phyloP scores from a whole-genome alignment of 2,113 vertebrate genomes.

The Phyllopteryx taeniolatus region DNA sequence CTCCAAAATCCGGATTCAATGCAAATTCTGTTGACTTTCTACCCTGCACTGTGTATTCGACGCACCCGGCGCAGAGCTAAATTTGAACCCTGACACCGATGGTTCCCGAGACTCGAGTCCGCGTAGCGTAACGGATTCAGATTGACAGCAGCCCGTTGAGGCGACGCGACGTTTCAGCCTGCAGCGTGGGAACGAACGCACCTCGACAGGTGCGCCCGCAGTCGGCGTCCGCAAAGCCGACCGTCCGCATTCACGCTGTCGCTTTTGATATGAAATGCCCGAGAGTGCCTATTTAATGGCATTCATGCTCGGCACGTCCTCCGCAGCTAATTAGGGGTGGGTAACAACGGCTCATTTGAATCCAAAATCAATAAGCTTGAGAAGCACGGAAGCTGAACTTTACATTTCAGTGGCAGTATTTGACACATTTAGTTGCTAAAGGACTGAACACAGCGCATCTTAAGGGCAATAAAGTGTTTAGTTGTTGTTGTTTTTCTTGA shows the following conservation, averaged over 20 bases:
- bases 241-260: background rate
- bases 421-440: background rate
- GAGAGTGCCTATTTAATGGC: background rate
- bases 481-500: background rate
- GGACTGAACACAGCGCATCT: background rate
- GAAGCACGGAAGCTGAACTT: no score
- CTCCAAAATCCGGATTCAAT: no score
- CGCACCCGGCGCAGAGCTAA: background rate
- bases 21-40: no score
- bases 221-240: constrained; percentile 17
- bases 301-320: background rate
- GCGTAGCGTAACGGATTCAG: background rate
- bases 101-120: constrained; percentile 13
- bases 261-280: background rate
- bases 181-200: constrained; percentile 15
- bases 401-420: constrained; percentile 5
- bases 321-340: background rate
- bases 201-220: constrained; percentile 30
- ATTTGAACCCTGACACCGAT: background rate
- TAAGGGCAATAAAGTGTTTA: background rate
- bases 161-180: constrained; percentile 41
- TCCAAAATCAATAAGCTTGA: background rate
- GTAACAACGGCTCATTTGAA: no score
- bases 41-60: no score
- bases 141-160: constrained; percentile 29